A percentile compares a stretch with the other conserved stretches of the same genome.
Conservation (phyloP, 2,113 vertebrate species). For the Parus major region DNA sequence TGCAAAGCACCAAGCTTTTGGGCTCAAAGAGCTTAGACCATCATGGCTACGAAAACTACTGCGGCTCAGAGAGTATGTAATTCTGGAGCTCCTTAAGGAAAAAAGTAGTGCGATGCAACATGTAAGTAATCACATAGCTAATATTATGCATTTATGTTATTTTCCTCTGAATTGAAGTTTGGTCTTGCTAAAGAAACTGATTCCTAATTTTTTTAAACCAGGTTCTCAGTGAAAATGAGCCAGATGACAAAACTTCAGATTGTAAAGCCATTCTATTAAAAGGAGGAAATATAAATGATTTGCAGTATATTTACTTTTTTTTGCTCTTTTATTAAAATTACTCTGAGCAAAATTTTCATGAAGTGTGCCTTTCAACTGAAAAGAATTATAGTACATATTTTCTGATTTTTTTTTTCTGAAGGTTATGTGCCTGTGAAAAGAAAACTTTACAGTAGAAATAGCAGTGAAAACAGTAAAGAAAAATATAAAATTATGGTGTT, state of each 20-base stretch:
- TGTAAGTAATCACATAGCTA: constrained; percentile 18
- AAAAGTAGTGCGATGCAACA: not conserved
- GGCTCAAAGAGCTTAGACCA: not conserved
- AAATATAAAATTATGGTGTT: not conserved
- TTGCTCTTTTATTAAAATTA: not conserved
- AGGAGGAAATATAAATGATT: not conserved
- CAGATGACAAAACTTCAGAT: not conserved
- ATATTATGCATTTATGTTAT: not conserved
- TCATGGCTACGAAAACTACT: not conserved
- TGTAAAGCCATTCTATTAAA: not conserved
- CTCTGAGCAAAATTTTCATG: not conserved
- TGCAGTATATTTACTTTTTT: not conserved
- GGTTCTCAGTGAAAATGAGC: not conserved
- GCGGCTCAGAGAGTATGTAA: not conserved
- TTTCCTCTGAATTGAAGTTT: not conserved
- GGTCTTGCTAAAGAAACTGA: not conserved
- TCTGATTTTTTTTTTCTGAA: not conserved
- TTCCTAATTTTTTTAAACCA: not conserved
- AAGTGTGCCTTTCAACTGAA: not conserved
- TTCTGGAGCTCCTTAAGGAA: constrained; percentile 16
- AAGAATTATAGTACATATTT: not conserved
- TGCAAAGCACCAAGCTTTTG: not conserved
- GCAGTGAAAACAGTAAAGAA: not conserved
- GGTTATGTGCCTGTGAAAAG: not conserved
- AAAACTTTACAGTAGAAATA: not conserved